phyloP scores from a whole-genome alignment of 2,888 invertebrate species.

The Euzetes globulus region DNA sequence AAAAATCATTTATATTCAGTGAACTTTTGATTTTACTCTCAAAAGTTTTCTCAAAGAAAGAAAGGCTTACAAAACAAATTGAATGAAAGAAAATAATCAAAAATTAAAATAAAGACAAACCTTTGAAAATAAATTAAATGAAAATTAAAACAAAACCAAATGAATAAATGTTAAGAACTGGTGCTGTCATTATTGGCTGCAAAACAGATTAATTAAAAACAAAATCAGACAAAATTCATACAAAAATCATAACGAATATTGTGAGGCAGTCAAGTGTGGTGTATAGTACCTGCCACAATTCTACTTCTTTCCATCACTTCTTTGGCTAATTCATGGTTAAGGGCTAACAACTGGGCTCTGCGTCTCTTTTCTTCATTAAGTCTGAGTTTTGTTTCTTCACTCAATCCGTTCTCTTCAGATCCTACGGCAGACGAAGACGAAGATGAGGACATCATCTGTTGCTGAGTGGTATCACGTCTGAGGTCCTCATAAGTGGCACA shows the following conservation, averaged over 20 bases:
- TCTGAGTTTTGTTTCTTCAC: constrained; percentile 55
- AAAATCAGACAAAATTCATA: not conserved
- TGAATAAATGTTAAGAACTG: not conserved
- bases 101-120: constrained; percentile 13
- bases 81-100: not conserved
- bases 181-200: constrained; percentile 20
- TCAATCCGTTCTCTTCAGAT: constrained; percentile 16
- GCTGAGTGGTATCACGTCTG: constrained; percentile 20
- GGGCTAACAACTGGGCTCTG: constrained; percentile 75
- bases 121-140: not conserved
- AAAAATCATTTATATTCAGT: not conserved
- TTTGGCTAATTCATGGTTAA: constrained; percentile 84
- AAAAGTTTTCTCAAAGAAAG: constrained; percentile 25
- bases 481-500: constrained; percentile 31
- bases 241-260: not conserved
- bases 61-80: not conserved
- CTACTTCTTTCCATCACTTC: constrained; percentile 86
- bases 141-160: not conserved
- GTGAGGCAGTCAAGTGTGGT: not conserved
- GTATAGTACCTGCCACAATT: constrained; percentile 81
- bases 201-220: not conserved
- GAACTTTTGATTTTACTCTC: not conserved
- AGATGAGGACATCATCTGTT: not conserved
- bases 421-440: constrained; percentile 13
- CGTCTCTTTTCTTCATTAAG: constrained; percentile 76